A percentile compares a stretch with the other conserved stretches of the same genome.
These are phyloP conservation scores for Colletes gigas DNA, from an alignment of 1,140 invertebrate genomes.

Conservation along the genomic window DNA sequence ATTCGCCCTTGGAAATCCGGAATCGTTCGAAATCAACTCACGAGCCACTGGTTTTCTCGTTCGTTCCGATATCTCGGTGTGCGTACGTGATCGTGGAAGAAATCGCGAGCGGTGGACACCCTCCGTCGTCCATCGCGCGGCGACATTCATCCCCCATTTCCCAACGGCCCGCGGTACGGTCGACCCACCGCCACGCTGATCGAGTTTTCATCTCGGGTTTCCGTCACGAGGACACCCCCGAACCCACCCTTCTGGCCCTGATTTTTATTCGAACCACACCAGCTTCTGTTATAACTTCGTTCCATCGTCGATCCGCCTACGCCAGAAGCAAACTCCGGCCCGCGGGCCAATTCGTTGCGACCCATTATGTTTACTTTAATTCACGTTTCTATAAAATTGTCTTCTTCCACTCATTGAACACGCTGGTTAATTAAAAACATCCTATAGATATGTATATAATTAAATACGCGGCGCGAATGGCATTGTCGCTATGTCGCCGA, in stretches of 20 bases:
- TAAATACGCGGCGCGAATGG: too few species aligned
- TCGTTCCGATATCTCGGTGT: conserved; percentile 30
- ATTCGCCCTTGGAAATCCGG: conserved; percentile 63
- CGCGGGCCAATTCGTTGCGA: too few species aligned
- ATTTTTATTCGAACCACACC: conserved; percentile 70
- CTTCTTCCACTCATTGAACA: too few species aligned
- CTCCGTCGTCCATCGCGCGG: conserved; percentile 21
- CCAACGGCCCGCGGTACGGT: background rate
- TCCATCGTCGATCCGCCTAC: conserved; percentile 39
- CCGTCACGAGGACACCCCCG: conserved; percentile 6
- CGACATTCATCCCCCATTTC: conserved; percentile 14
- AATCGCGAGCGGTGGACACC: conserved; percentile 61
- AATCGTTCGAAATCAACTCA: conserved; percentile 71
- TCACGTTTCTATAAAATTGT: too few species aligned
- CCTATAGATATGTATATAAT: too few species aligned
- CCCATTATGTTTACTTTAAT: too few species aligned
- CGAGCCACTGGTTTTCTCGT: background rate
- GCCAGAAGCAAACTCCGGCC: conserved; percentile 24
- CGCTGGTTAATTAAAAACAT: too few species aligned
- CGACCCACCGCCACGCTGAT: conserved; percentile 59
- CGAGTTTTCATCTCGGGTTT: conserved; percentile 67
- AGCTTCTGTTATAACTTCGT: conserved; percentile 70
- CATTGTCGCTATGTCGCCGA: too few species aligned
- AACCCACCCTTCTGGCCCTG: conserved; percentile 35
- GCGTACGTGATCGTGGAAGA: conserved; percentile 31